phyloP scores from a whole-genome alignment of 2,113 vertebrate genomes.

The Benthochromis sp. region DNA sequence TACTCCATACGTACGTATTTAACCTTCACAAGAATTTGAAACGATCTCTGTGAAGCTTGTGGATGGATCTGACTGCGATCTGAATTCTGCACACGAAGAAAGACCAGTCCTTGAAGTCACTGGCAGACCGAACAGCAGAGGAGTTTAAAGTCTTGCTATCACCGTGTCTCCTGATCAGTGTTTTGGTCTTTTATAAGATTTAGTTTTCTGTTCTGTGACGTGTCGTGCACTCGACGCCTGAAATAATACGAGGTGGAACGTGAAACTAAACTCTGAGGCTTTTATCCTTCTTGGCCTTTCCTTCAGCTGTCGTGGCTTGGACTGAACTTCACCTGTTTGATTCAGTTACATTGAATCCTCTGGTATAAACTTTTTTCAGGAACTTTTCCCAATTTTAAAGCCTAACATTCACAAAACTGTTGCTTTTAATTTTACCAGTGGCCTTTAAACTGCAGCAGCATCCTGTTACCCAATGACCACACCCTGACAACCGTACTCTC shows the following conservation, averaged over 20 bases:
- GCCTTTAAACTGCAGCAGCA: background rate
- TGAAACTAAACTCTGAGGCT: background rate
- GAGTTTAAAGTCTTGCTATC: background rate
- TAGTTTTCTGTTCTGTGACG: background rate
- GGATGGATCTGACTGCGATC: background rate
- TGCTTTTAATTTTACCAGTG: background rate
- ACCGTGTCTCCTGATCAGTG: background rate
- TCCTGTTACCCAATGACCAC: background rate
- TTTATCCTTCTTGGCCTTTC: background rate
- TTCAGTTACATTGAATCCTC: background rate
- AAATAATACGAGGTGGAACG: background rate
- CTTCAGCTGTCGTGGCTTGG: background rate
- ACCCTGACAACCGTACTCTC: background rate
- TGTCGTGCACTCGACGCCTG: background rate
- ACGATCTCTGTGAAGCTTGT: background rate
- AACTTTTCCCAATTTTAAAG: background rate
- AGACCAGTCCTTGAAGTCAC: background rate
- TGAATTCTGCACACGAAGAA: background rate
- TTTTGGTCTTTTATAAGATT: background rate
- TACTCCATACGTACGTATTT: background rate
- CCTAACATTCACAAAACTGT: background rate
- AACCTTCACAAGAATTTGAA: background rate
- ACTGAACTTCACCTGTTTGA: background rate
- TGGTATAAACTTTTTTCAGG: background rate
- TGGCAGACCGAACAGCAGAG: background rate